Percentiles rank a stretch among this genome's conserved stretches.
Evolutionary conservation across 2,113 vertebrate species (phyloP).

Genomic region (Misgurnus mizolepis): DNA sequence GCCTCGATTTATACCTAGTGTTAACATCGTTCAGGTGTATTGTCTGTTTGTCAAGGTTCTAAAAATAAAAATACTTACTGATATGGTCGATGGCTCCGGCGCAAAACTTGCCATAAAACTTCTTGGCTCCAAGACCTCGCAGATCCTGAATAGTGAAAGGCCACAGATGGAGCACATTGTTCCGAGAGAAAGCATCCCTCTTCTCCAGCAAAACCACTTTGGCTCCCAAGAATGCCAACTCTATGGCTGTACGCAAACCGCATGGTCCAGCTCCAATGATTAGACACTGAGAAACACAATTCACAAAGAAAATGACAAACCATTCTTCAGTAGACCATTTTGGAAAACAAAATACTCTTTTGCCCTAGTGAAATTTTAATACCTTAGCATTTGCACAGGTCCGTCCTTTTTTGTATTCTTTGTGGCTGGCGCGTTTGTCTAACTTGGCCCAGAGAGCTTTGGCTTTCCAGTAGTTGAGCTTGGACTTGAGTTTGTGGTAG

Average conservation of each 20-base stretch:
- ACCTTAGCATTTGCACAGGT: constrained; percentile 93
- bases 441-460: constrained; percentile 97
- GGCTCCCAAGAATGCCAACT: constrained; percentile 90
- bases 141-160: constrained; percentile 97
- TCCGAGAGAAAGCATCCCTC: constrained; percentile 95
- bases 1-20: background rate
- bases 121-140: constrained; percentile 94
- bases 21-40: background rate
- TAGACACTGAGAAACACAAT: constrained; percentile 82
- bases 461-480: constrained; percentile 98
- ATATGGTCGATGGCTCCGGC: constrained; percentile 98
- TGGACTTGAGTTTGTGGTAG: constrained; percentile 97
- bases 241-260: constrained; percentile 94
- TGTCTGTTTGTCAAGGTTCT: no score
- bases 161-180: constrained; percentile 97
- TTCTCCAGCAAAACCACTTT: constrained; percentile 97
- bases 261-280: constrained; percentile 98
- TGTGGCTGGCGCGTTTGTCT: constrained; percentile 92
- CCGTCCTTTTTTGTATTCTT: constrained; percentile 96
- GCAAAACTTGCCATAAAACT: constrained; percentile 98
- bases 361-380: constrained; percentile 8
- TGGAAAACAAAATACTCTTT: background rate
- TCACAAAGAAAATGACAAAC: background rate
- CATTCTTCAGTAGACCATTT: background rate
- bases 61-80: constrained; percentile 81